Percentiles rank a stretch among this genome's conserved stretches.
These are phyloP conservation scores for Nesoenas mayeri DNA, from an alignment of 2,113 vertebrate species.

Conservation along the genomic window DNA sequence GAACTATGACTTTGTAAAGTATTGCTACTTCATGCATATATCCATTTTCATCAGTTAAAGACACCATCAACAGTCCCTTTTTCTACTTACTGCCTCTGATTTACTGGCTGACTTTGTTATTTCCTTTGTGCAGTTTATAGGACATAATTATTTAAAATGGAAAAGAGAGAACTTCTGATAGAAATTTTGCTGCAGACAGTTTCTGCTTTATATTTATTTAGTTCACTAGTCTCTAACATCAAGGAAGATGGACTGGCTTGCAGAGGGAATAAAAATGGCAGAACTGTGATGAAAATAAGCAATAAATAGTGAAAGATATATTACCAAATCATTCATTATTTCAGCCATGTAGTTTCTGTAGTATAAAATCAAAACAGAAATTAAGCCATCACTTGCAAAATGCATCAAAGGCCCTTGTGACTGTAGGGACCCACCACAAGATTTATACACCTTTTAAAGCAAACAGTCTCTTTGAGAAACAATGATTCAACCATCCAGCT, in stretches of 20 bases:
- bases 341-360: slow-evolving; percentile 18
- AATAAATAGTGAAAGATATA: slow-evolving; percentile 34
- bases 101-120: slow-evolving; percentile 48
- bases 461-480: background rate
- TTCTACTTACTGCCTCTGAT: slow-evolving; percentile 28
- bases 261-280: slow-evolving; percentile 43
- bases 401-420: slow-evolving; percentile 12
- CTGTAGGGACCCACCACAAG: background rate
- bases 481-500: background rate
- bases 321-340: slow-evolving; percentile 29
- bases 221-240: background rate
- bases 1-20: slow-evolving; percentile 6
- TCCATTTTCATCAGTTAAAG: slow-evolving; percentile 13
- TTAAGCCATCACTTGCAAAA: slow-evolving; percentile 32
- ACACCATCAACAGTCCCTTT: slow-evolving; percentile 17
- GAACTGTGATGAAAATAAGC: slow-evolving; percentile 35
- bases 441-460: slow-evolving; percentile 33
- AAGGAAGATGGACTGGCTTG: slow-evolving; percentile 26
- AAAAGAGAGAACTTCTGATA: slow-evolving; percentile 20
- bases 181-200: slow-evolving; percentile 20
- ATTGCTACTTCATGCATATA: background rate
- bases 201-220: slow-evolving; percentile 38
- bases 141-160: slow-evolving; percentile 26
- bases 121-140: slow-evolving; percentile 30
- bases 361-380: slow-evolving; percentile 53